A percentile compares a stretch with the other conserved stretches of the same genome.
These are phyloP conservation scores for Vollenhovia emeryi DNA, from an alignment of 1,140 invertebrate genomes.

Conservation along the genomic window DNA sequence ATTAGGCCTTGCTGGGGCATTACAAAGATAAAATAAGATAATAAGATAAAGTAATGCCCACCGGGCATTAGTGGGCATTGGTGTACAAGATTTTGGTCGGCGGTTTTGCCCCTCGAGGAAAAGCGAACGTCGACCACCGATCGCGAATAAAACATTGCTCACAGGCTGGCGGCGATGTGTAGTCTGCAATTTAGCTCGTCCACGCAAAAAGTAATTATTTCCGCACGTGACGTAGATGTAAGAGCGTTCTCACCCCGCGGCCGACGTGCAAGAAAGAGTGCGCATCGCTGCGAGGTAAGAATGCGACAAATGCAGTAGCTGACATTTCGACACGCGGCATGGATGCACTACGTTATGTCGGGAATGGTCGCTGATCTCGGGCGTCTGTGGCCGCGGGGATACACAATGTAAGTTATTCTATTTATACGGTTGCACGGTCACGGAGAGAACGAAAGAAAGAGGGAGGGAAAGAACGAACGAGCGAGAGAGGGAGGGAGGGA, in stretches of 20 bases:
- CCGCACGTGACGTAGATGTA: conserved; percentile 41
- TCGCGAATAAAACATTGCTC: neutral
- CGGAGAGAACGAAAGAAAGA: conserved; percentile 25
- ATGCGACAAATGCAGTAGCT: conserved; percentile 45
- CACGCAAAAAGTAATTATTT: conserved; percentile 58
- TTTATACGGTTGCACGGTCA: conserved; percentile 40
- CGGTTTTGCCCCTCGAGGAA: no score
- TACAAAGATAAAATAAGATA: no score
- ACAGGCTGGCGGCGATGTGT: neutral
- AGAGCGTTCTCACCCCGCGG: conserved; percentile 3
- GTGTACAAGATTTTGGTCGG: no score
- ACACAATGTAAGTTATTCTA: conserved; percentile 59
- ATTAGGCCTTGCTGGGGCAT: no score
- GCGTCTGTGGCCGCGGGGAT: conserved; percentile 2
- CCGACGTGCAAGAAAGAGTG: conserved; percentile 61
- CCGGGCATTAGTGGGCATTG: no score
- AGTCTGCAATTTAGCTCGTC: neutral
- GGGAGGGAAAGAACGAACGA: neutral
- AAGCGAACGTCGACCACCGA: neutral
- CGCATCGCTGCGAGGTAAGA: conserved; percentile 46
- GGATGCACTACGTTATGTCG: conserved; percentile 39
- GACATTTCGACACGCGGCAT: conserved; percentile 52
- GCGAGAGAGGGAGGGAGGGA: neutral
- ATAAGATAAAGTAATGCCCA: no score
- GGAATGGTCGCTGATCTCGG: conserved; percentile 53